Base-by-base conservation (phyloP, 2,113 vertebrate species). In the Ia io region DNA sequence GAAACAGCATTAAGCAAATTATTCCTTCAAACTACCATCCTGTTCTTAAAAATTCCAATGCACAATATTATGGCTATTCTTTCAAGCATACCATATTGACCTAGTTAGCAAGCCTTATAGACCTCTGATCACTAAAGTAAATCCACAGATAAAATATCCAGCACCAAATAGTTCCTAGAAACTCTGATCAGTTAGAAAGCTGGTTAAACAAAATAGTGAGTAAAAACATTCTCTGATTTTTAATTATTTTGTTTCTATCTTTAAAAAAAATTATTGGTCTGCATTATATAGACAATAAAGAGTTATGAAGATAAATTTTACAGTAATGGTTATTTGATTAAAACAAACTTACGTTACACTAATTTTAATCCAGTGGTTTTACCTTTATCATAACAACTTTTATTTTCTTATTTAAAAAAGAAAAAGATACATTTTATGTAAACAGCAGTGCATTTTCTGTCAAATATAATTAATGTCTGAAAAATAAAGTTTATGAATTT, bases 311-410 rank as follows among this genome's bases (percentile, higher is more conserved):
- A 79, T 7, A 91, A 9, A 89, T 35, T 61, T 95, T 86, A 96
- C 1, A 35, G 49, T 87, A 82, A 94, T 44, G n/a, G 35, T 90
- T 82, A 61, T 83, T 90, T 93, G 94, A 92, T 78, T 40, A 93
- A 95, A 67, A 88, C 76, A 90, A 95, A 97, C 35, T 84, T 94
- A 56, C 76, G 63, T 94, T 89, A 49, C 13, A 74, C 74, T 91
- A 17, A 67, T 89, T 97, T 91, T 94, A 96, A 96, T 94, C 80
- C 73, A 82, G 70, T 22, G 32, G 32, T 84, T n/a, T 96, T 96
- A 96, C 84, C 80, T 97, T 96, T 90, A 94, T 74, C 67, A 95
- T 84, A 95, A 96, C 89, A 96, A 95, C 40, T 93, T 94, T 80
- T 84, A 84, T 67, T 93, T 95, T 89, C 84, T 76, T 92, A 84